Conservation (phyloP, 2,888 invertebrate genomes). For the Lithophane semibrunnea region DNA sequence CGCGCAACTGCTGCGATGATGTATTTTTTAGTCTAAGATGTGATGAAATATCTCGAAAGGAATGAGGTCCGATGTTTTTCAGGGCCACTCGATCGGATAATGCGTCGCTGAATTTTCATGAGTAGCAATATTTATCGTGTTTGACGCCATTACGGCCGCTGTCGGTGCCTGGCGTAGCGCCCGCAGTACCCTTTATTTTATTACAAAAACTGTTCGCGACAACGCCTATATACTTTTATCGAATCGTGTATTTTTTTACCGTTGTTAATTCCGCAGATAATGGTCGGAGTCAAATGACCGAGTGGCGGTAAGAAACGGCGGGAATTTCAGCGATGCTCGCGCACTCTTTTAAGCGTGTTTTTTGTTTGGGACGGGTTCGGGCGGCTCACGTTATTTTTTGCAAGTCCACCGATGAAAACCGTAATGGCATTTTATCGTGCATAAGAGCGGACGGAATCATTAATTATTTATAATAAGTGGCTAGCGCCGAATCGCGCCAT, state of each 20-base stretch:
- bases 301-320: conserved; percentile 86
- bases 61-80: conserved; percentile 79
- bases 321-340: conserved; percentile 89
- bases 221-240: conserved; percentile 86
- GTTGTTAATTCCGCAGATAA: conserved; percentile 89
- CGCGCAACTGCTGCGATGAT: conserved; percentile 74
- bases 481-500: conserved; percentile 85
- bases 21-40: conserved; percentile 76
- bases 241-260: conserved; percentile 85
- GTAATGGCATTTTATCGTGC: conserved; percentile 91
- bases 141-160: conserved; percentile 81
- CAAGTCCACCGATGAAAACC: conserved; percentile 88
- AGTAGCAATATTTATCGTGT: conserved; percentile 85
- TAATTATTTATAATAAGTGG: conserved; percentile 90
- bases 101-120: conserved; percentile 87
- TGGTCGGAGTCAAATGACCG: conserved; percentile 89
- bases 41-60: conserved; percentile 80
- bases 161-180: conserved; percentile 77
- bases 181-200: conserved; percentile 80
- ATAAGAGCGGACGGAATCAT: conserved; percentile 89
- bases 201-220: conserved; percentile 84
- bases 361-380: conserved; percentile 84
- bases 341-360: conserved; percentile 88
- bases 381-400: conserved; percentile 87
- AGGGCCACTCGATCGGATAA: conserved; percentile 74